Conservation (phyloP, 2,113 vertebrate genomes). For the Chitala chitala region DNA sequence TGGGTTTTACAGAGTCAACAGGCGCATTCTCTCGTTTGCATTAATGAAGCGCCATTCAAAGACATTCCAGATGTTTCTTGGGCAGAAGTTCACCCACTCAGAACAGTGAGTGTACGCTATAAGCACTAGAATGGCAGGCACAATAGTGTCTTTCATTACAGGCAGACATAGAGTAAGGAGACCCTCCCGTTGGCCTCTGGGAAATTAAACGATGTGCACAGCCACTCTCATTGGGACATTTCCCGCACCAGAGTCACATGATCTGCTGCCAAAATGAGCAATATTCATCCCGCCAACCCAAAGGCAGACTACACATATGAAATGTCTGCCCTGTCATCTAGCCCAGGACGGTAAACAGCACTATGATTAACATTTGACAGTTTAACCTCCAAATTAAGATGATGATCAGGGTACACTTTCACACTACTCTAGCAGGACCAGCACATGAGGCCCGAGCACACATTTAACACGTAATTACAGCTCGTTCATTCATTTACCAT, state of each 20-base stretch:
- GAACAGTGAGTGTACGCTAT: conserved; percentile 61
- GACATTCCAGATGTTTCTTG: conserved; percentile 57
- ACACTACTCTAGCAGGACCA: too few species aligned
- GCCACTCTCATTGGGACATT: conserved; percentile 38
- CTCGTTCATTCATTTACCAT: too few species aligned
- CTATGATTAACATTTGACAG: too few species aligned
- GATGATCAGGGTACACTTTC: too few species aligned
- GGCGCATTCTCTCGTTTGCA: conserved; percentile 35
- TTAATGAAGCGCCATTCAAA: conserved; percentile 49
- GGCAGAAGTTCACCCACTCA: conserved; percentile 59
- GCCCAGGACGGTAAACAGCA: too few species aligned
- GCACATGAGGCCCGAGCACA: too few species aligned
- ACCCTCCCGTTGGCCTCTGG: conserved; percentile 33
- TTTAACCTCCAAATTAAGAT: too few species aligned
- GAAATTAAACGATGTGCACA: conserved; percentile 43
- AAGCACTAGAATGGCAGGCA: conserved; percentile 54
- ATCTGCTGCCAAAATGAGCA: background rate
- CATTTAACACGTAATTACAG: too few species aligned
- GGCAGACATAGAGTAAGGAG: conserved; percentile 48
- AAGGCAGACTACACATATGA: background rate
- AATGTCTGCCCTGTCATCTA: background rate
- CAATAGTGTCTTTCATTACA: conserved; percentile 64
- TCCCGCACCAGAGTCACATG: conserved; percentile 29
- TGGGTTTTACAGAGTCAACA: background rate
- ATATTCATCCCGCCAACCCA: too few species aligned